Evolutionary conservation across 2,113 vertebrate species (phyloP).

Genomic region (Hydropotes inermis): DNA sequence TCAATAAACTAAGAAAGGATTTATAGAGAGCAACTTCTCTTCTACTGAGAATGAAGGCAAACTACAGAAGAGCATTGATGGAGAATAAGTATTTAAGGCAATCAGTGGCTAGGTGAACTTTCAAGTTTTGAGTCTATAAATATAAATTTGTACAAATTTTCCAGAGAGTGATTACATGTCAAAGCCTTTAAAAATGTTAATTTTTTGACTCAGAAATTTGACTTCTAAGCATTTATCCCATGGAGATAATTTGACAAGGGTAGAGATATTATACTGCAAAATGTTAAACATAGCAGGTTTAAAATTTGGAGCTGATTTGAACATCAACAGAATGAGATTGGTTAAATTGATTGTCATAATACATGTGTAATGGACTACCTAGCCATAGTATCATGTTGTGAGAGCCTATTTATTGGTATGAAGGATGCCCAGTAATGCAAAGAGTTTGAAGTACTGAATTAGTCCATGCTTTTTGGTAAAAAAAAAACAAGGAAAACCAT

Average conservation of each 20-base stretch:
- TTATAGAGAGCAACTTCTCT: neutral
- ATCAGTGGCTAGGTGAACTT: neutral
- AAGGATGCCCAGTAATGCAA: neutral
- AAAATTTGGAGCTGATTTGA: neutral
- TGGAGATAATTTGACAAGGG: neutral
- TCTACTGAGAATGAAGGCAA: neutral
- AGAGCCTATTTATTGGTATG: neutral
- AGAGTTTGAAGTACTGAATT: neutral
- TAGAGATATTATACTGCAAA: neutral
- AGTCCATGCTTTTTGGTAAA: neutral
- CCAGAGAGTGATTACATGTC: neutral
- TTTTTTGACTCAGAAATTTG: slow-evolving; percentile 41
- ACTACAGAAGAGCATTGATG: neutral
- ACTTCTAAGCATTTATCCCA: neutral
- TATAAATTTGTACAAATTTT: neutral
- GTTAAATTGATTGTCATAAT: neutral
- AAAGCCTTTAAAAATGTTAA: neutral
- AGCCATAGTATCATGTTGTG: neutral
- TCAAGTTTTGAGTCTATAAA: neutral
- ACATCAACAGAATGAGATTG: neutral
- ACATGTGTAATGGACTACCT: neutral
- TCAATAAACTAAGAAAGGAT: neutral
- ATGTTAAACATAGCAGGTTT: neutral
- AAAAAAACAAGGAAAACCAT: neutral
- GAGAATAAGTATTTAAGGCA: neutral